Base-by-base conservation (phyloP, 2,888 invertebrate genomes). In the Ptilodon capucinus region DNA sequence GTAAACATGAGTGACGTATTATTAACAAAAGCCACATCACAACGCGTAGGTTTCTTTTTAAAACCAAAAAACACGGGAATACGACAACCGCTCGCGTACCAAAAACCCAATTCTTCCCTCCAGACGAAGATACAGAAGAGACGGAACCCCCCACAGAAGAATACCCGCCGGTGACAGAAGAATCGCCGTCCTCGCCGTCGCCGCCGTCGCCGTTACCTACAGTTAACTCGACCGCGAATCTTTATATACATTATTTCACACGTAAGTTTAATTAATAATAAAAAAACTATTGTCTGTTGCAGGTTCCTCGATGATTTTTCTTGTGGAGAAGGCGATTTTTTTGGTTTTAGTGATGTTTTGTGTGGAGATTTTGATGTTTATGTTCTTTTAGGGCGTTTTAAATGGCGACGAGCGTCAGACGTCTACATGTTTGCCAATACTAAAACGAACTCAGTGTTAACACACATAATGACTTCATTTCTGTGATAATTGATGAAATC, bases 181-280 rank as follows among this genome's bases (percentile, higher is more conserved):
- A 57, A 35, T 51, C 53, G 51, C 63, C 72, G 6, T 68, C 65
- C n/a, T n/a, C n/a, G 3, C 68, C 68, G 2, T 68, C 70, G 6
- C 66, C 71, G 49, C 68, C 77, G 19, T 68, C 76, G 28, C 76
- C 72, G 21, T 61, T 79, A 57, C 84, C 82, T 18, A 71, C 78
- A 4, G 74, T 81, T 60, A 86, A 87, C 78, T 81, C 84, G 41
- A 73, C 81, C 45, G 71, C 69, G 45, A 81, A 75, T 60, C 73
- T 84, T 67, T 87, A 77, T 78, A 91, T 91, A 73, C 79, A 81
- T 68, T 91, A 89, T 64, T 69, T 91, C 39, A 90, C 90, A 84
- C 89, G 90, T 91, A 86, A 91, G 90, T 89, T 66, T 49, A n/a
- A n/a, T 44, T 40, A 43, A 46, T 51, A 42, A 48, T 21, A 62